Percentiles rank a stretch among this genome's conserved stretches.
These are phyloP conservation scores for Peromyscus nudipes DNA, from an alignment of 2,797 vertebrate species.

Conservation along the genomic window DNA sequence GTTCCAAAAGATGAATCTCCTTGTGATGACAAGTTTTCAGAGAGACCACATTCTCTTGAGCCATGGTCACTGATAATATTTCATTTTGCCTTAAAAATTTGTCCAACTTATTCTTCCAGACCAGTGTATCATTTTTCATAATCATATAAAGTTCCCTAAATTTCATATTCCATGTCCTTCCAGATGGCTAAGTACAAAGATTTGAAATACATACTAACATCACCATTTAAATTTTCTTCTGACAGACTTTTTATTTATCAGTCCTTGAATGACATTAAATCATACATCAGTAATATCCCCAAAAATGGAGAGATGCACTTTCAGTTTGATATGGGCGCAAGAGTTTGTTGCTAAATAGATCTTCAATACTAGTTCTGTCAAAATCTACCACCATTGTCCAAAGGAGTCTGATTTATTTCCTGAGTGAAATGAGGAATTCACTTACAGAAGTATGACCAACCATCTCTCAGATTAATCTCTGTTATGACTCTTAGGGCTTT, in stretches of 20 bases:
- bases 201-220: not conserved
- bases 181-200: not conserved
- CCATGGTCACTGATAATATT: constrained; percentile 55
- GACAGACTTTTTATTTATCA: not conserved
- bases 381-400: not conserved
- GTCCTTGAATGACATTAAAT: not conserved
- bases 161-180: constrained; percentile 39
- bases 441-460: not conserved
- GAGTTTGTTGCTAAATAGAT: not conserved
- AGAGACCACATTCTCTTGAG: constrained; percentile 21
- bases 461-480: not conserved
- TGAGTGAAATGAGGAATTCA: not conserved
- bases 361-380: not conserved
- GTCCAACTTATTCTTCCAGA: constrained; percentile 65
- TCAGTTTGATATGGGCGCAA: not conserved
- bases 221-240: constrained; percentile 12
- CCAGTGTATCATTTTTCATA: constrained; percentile 60
- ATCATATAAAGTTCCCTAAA: constrained; percentile 18
- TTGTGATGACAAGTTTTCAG: not conserved
- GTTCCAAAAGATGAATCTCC: not conserved
- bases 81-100: constrained; percentile 58
- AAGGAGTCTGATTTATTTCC: not conserved
- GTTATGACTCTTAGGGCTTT: not conserved
- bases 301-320: not conserved
- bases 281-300: not conserved